Percentiles rank a stretch among this genome's conserved stretches.
Evolutionary conservation across 2,888 invertebrate genomes (phyloP).

Genomic region (Volucella inanis): DNA sequence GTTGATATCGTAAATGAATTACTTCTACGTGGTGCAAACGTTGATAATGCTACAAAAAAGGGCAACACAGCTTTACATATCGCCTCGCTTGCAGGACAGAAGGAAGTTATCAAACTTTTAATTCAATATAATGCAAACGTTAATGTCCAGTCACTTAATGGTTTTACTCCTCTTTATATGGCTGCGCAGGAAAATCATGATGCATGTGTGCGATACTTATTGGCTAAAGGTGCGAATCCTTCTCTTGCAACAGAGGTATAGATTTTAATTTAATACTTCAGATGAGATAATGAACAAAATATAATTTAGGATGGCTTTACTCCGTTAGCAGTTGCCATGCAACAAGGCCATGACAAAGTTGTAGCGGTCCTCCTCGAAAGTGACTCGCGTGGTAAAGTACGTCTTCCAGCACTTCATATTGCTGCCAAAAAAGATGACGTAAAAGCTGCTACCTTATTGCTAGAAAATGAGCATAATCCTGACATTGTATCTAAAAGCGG

Average conservation of each 20-base stretch:
- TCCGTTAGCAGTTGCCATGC: conserved; percentile 99
- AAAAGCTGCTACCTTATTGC: conserved; percentile 94
- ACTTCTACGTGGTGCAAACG: conserved; percentile 93
- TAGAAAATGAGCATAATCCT: conserved; percentile 98
- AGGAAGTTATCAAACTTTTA: conserved; percentile 94
- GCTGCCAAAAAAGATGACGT: conserved; percentile 99
- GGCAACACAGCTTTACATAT: conserved; percentile 98
- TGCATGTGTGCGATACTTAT: conserved; percentile 93
- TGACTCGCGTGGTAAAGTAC: conserved; percentile 97
- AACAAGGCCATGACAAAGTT: conserved; percentile 98
- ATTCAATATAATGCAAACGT: conserved; percentile 96
- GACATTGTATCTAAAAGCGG: conserved; percentile 98
- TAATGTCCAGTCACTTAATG: conserved; percentile 98
- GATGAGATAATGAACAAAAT: conserved; percentile 12
- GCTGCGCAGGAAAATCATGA: conserved; percentile 99
- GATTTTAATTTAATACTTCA: conserved; percentile 11
- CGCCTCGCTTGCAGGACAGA: conserved; percentile 98
- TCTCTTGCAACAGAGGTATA: conserved; percentile 96
- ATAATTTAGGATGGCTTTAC: conserved; percentile 95
- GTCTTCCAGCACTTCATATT: conserved; percentile 97
- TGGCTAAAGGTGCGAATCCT: conserved; percentile 97
- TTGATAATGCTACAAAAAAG: conserved; percentile 98
- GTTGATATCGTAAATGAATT: conserved; percentile 96
- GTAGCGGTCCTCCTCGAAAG: conserved; percentile 97
- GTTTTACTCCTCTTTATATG: conserved; percentile 99